Evolutionary conservation across 2,113 vertebrate species (phyloP), one percentile per base, ranked within the genome.

Genomic region (Sapayoa aenigma): DNA sequence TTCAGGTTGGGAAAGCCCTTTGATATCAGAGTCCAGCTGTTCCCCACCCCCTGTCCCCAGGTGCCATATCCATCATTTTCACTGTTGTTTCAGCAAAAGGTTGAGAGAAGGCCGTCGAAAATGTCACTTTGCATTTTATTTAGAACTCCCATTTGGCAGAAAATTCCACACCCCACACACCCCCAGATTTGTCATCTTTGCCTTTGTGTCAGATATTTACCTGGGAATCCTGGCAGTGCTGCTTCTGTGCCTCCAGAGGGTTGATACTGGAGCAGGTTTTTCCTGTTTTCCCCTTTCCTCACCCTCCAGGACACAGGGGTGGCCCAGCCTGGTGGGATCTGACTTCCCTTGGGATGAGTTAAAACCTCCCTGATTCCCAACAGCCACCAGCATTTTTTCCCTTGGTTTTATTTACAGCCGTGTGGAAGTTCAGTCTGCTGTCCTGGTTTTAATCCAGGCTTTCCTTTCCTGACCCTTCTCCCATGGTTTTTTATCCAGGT

Each of bases 401-500:
- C 3, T 0, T 2, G 9, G 14, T 25, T 58, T 49, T 24, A 4
- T 42, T 60, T 0, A 1, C 47, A 6, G 33, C 28, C 6, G 23
- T 2, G 2, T 35, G 41, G 33, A 3, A 71, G 27, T 50, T 28
- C 9, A 14, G 2, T 16, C 28, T 10, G 3, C 50, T 25, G 28
- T 20, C 33, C 30, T 19, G 44, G 21, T 79, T 63, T 79, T 14
- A 37, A 18, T 22, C 44, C 14, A 3, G 12, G 30, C 24, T 60
- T 58, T 66, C 74, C n/a, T 75, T 56, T 39, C 15, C 7, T 2
- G 42, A 35, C 2, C 4, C 31, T 58, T 76, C 46, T 56, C 4
- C 35, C 35, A 4, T 27, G 23, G 1, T 63, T 31, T 35, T 31
- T 59, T 30, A 9, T 92, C 67, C 79, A 99, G 99, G 98, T 99